Evolutionary conservation across 2,797 vertebrate species (phyloP).

Genomic region (Pseudomugil tenellus): DNA sequence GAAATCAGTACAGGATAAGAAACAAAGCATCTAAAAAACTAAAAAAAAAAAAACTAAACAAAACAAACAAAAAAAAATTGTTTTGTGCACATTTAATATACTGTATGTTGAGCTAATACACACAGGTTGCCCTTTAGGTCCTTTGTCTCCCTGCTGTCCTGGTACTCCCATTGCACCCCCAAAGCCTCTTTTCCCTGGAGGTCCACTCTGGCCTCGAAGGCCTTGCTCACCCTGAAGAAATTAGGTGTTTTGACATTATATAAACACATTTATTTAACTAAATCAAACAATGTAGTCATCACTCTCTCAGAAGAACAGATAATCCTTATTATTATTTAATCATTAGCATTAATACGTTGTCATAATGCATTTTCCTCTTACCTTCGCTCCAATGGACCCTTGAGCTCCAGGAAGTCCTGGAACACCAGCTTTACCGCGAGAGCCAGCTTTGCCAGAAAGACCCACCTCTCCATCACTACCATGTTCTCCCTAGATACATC

Average conservation of each 20-base stretch:
- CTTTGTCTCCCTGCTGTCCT: slow-evolving; percentile 87
- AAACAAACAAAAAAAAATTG: no score
- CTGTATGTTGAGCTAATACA: slow-evolving; percentile 65
- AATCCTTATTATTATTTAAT: background rate
- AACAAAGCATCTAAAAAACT: background rate
- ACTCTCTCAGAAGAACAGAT: background rate
- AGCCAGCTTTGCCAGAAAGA: slow-evolving; percentile 86
- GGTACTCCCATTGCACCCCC: slow-evolving; percentile 90
- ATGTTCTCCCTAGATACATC: slow-evolving; percentile 88
- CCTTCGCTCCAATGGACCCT: slow-evolving; percentile 93
- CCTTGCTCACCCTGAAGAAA: slow-evolving; percentile 90
- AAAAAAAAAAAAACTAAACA: no score
- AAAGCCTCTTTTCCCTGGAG: slow-evolving; percentile 90
- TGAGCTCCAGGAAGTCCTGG: slow-evolving; percentile 92
- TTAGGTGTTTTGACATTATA: background rate
- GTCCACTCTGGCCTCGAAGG: slow-evolving; percentile 88
- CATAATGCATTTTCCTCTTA: slow-evolving; percentile 48
- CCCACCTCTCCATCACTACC: slow-evolving; percentile 92
- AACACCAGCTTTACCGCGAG: slow-evolving; percentile 89
- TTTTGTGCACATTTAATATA: background rate
- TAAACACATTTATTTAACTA: background rate
- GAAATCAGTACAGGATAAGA: slow-evolving; percentile 23
- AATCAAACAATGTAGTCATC: background rate
- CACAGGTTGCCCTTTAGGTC: slow-evolving; percentile 92
- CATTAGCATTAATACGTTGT: background rate